A percentile compares a stretch with the other conserved stretches of the same genome.
Conservation (phyloP, 2,113 vertebrate species). For the Sprattus sprattus region DNA sequence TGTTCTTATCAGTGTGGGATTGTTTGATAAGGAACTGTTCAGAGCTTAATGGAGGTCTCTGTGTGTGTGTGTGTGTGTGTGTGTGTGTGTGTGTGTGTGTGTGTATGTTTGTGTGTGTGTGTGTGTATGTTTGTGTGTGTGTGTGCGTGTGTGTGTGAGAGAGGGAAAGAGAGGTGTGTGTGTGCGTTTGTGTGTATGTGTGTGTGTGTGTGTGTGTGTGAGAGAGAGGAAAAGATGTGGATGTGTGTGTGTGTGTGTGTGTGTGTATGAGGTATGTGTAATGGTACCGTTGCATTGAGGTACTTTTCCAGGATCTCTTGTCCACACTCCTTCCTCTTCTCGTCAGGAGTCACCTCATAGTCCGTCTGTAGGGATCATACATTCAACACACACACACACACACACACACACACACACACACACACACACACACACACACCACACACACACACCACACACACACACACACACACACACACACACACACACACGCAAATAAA, state of each 20-base stretch:
- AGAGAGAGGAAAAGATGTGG: no score
- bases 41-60: not conserved
- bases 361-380: slow-evolving; percentile 74
- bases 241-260: not conserved
- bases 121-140: not conserved
- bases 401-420: not conserved
- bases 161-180: not conserved
- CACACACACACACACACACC: not conserved
- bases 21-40: not conserved
- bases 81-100: not conserved
- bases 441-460: slow-evolving; percentile 16
- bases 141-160: not conserved
- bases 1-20: not conserved
- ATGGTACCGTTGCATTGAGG: slow-evolving; percentile 72
- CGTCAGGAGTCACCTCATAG: slow-evolving; percentile 94
- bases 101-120: not conserved
- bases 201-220: not conserved
- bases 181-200: not conserved
- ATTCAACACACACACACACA: not conserved
- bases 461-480: not conserved
- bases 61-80: not conserved
- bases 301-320: slow-evolving; percentile 82
- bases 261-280: no score
- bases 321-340: slow-evolving; percentile 88
- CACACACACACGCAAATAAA: not conserved